phyloP scores from a whole-genome alignment of 2,797 vertebrate genomes.

The Crax fasciolata region DNA sequence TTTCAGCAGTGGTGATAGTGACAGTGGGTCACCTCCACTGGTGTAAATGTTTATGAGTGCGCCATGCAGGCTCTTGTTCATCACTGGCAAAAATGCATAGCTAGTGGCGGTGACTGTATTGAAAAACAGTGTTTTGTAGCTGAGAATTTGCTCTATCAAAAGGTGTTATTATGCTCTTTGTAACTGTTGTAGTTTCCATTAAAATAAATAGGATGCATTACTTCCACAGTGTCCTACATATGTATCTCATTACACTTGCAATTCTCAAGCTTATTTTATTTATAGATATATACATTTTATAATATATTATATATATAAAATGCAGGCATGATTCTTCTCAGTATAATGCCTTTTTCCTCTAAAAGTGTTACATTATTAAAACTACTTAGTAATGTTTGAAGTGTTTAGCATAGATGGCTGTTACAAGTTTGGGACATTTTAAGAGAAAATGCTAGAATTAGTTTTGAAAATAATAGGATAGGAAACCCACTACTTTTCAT shows the following conservation, averaged over 20 bases:
- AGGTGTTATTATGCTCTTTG: not conserved
- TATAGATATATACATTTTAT: not conserved
- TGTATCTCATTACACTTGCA: not conserved
- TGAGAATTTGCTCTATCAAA: too few relatives aligned
- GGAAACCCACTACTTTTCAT: not conserved
- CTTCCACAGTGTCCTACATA: not conserved
- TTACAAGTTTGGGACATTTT: not conserved
- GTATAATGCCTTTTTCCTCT: not conserved
- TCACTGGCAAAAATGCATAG: too few relatives aligned
- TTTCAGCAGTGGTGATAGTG: too few relatives aligned
- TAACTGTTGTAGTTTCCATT: not conserved
- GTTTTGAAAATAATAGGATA: not conserved
- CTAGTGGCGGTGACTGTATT: too few relatives aligned
- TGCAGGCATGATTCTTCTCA: not conserved
- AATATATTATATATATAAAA: not conserved
- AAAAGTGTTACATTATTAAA: not conserved
- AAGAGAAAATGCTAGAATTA: not conserved
- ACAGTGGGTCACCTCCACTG: too few relatives aligned
- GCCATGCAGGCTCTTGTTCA: too few relatives aligned
- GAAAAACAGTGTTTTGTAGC: too few relatives aligned
- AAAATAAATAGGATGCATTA: not conserved
- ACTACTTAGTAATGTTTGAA: not conserved
- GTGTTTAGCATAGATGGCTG: not conserved
- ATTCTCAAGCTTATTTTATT: not conserved
- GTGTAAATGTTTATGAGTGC: too few relatives aligned